phyloP scores from a whole-genome alignment of 92 coral and sea anemone genomes.

The Palythoa caribaeorum region DNA sequence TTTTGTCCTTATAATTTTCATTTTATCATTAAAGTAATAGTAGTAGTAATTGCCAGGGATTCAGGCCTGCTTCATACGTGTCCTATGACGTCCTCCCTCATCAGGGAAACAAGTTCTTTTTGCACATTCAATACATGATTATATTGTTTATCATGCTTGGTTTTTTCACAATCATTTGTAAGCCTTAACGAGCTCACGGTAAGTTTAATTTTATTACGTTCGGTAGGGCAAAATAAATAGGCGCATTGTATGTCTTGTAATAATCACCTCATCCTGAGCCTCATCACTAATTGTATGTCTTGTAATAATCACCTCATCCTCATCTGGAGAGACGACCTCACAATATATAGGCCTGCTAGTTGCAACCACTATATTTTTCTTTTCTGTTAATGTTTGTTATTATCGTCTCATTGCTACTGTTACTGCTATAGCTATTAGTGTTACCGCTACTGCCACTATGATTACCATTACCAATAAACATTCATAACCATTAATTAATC shows the following conservation, averaged over 20 bases:
- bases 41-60: background rate
- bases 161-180: background rate
- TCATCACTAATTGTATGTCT: background rate
- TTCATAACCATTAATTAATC: too few species aligned
- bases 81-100: background rate
- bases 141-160: background rate
- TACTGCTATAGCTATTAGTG: too few species aligned
- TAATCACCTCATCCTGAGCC: too few species aligned
- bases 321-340: background rate
- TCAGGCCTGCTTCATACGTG: background rate
- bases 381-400: too few species aligned
- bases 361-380: too few species aligned
- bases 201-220: background rate
- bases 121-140: background rate
- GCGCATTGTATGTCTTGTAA: background rate
- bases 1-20: background rate
- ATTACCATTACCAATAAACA: too few species aligned
- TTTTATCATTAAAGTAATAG: background rate
- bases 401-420: too few species aligned
- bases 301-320: background rate
- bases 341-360: too few species aligned
- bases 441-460: too few species aligned
- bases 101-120: background rate
- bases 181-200: background rate
- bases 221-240: background rate